Evolutionary conservation across 1,140 invertebrate species (phyloP).

Genomic region (Melitaea cinxia): DNA sequence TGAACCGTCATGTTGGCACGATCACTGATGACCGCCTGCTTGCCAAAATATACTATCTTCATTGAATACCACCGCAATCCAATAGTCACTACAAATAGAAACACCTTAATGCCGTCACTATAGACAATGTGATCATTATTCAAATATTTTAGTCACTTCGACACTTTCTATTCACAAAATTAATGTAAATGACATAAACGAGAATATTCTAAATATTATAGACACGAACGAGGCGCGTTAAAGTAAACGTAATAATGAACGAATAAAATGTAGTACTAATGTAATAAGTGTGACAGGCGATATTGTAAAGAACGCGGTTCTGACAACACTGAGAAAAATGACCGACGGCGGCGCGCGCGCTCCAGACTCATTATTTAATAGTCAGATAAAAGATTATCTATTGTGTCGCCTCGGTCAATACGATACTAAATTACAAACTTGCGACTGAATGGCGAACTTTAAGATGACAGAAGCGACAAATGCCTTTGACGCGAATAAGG

Average conservation of each 20-base stretch:
- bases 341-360: constrained; percentile 43
- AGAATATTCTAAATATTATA: background rate
- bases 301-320: constrained; percentile 37
- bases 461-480: constrained; percentile 25
- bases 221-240: background rate
- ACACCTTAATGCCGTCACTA: constrained; percentile 2
- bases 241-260: background rate
- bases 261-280: constrained; percentile 1
- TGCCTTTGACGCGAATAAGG: background rate
- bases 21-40: constrained; percentile 15
- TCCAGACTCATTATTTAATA: constrained; percentile 73
- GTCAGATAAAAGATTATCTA: constrained; percentile 79
- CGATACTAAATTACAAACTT: constrained; percentile 63
- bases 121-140: background rate
- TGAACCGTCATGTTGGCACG: constrained; percentile 47
- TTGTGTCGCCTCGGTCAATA: constrained; percentile 75
- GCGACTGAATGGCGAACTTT: constrained; percentile 46
- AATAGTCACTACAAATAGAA: constrained; percentile 27
- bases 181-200: background rate
- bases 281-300: constrained; percentile 17
- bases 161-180: background rate
- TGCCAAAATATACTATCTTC: constrained; percentile 40
- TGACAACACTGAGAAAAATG: constrained; percentile 48
- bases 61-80: constrained; percentile 43
- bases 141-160: constrained; percentile 1